Conservation (phyloP, 2,888 invertebrate species). For the Zygogramma bicolorata region DNA sequence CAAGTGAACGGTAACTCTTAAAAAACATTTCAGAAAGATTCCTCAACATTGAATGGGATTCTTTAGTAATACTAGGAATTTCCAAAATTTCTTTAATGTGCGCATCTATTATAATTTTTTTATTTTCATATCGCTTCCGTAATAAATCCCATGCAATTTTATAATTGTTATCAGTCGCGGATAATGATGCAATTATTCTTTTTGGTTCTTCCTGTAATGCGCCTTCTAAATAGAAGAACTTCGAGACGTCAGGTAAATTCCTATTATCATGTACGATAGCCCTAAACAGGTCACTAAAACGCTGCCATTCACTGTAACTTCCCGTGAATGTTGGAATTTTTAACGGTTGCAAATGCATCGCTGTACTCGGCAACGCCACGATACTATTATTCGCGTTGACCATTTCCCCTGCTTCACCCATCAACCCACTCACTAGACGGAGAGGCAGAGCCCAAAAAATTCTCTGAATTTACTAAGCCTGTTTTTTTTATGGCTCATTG, state of each 20-base stretch:
- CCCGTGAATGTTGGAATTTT: conserved; percentile 19
- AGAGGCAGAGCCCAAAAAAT: too few relatives aligned
- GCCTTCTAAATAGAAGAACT: conserved; percentile 27
- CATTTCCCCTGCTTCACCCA: background rate
- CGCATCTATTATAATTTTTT: conserved; percentile 6
- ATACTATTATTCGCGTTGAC: background rate
- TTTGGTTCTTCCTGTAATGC: conserved; percentile 17
- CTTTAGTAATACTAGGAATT: background rate
- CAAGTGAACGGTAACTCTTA: background rate
- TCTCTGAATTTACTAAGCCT: too few relatives aligned
- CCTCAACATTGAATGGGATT: background rate
- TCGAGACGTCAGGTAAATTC: conserved; percentile 9
- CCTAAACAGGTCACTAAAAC: conserved; percentile 18
- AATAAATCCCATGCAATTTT: conserved; percentile 6
- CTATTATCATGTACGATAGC: conserved; percentile 21
- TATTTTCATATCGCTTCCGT: conserved; percentile 12
- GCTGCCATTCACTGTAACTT: conserved; percentile 21
- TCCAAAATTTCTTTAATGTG: conserved; percentile 5
- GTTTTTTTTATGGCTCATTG: too few relatives aligned
- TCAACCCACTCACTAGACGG: background rate
- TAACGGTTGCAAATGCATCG: background rate
- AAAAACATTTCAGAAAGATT: conserved; percentile 12
- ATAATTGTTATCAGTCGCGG: conserved; percentile 6
- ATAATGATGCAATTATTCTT: conserved; percentile 2
- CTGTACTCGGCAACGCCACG: background rate